Evolutionary conservation across 2,888 invertebrate genomes (phyloP).

Genomic region (Crossocerus cetratus): DNA sequence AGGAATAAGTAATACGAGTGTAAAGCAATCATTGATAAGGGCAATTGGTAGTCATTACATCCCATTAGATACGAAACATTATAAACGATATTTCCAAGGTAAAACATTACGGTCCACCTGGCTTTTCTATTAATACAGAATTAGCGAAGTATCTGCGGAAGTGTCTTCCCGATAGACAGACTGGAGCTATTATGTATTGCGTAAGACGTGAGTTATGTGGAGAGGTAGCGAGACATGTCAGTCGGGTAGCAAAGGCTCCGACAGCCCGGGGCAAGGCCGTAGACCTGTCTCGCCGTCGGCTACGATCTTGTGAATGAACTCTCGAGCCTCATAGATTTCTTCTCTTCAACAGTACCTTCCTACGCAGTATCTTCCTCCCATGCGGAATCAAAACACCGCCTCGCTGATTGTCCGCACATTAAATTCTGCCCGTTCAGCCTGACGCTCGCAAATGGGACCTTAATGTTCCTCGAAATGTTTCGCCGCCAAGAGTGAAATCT

Average conservation of each 20-base stretch:
- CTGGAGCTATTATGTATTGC: constrained; percentile 21
- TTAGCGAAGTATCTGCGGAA: constrained; percentile 3
- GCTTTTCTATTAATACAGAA: neutral
- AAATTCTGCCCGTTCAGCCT: too few species aligned
- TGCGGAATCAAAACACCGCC: too few species aligned
- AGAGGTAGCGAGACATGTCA: constrained; percentile 33
- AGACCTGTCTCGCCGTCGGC: constrained; percentile 71
- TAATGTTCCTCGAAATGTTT: neutral
- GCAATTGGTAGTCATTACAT: too few species aligned
- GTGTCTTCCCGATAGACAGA: constrained; percentile 17
- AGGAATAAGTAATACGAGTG: too few species aligned
- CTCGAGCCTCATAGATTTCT: constrained; percentile 56
- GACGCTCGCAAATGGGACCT: too few species aligned
- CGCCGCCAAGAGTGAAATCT: neutral
- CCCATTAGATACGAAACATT: too few species aligned
- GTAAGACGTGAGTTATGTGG: constrained; percentile 38
- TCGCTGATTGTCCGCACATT: too few species aligned
- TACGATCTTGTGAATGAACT: constrained; percentile 70
- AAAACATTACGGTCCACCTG: neutral
- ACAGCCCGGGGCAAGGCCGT: constrained; percentile 72
- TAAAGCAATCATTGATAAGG: too few species aligned
- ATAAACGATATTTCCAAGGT: neutral
- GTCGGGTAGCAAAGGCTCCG: constrained; percentile 52
- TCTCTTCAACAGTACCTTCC: neutral
- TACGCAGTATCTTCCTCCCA: too few species aligned